Evolutionary conservation across 1,140 invertebrate genomes (phyloP).

Genomic region (Carcinoscorpius rotundicauda): DNA sequence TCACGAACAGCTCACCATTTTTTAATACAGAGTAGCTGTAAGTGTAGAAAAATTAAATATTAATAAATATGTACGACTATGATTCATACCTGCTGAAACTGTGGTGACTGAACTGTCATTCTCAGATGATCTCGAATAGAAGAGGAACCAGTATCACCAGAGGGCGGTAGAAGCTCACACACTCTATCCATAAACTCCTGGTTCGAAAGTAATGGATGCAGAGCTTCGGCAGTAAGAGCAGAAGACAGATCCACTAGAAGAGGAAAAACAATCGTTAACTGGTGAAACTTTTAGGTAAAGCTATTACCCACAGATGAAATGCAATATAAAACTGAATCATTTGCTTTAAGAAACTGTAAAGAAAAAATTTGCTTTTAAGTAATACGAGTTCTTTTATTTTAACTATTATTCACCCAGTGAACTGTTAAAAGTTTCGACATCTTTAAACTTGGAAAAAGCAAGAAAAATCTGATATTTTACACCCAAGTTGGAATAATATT

Average conservation of each 20-base stretch:
- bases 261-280: background rate
- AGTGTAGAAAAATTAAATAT: too few species aligned
- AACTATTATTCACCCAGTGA: background rate
- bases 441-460: too few species aligned
- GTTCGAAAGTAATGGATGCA: slow-evolving; percentile 55
- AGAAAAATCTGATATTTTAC: too few species aligned
- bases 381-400: slow-evolving; percentile 3
- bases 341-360: background rate
- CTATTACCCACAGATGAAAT: too few species aligned
- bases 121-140: slow-evolving; percentile 52
- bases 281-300: too few species aligned
- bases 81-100: slow-evolving; percentile 69
- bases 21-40: too few species aligned
- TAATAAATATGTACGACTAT: background rate
- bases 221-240: slow-evolving; percentile 53
- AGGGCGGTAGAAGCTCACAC: slow-evolving; percentile 57
- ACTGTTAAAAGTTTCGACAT: too few species aligned
- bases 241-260: slow-evolving; percentile 55
- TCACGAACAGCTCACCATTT: too few species aligned
- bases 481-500: too few species aligned
- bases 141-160: slow-evolving; percentile 30
- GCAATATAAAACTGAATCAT: slow-evolving; percentile 4
- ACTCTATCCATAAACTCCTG: slow-evolving; percentile 49
- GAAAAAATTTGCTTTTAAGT: background rate
- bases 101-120: slow-evolving; percentile 68